Evolutionary conservation across 2,888 invertebrate species (phyloP).

Genomic region (Polyommatus icarus): DNA sequence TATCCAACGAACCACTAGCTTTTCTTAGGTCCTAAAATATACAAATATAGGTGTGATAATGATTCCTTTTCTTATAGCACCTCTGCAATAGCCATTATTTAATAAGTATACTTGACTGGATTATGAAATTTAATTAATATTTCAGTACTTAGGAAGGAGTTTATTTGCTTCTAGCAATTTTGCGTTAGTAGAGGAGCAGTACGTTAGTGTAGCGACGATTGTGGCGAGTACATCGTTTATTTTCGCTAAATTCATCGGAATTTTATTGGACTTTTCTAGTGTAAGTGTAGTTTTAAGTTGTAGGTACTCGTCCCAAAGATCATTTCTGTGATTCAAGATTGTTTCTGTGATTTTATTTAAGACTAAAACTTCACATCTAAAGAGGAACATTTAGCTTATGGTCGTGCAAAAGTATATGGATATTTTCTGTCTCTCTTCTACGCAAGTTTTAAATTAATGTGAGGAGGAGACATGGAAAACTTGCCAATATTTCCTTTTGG

Average conservation of each 20-base stretch:
- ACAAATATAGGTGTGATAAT: background rate
- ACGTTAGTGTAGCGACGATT: slow-evolving; percentile 52
- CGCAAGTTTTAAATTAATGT: background rate
- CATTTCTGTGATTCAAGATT: background rate
- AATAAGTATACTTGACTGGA: background rate
- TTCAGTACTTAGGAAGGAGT: slow-evolving; percentile 32
- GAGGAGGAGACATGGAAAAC: background rate
- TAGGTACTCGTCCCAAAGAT: slow-evolving; percentile 61
- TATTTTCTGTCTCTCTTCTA: background rate
- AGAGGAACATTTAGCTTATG: slow-evolving; percentile 10
- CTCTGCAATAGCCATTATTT: background rate
- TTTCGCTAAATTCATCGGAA: slow-evolving; percentile 70
- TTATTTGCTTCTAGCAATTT: slow-evolving; percentile 23
- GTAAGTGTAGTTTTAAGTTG: slow-evolving; percentile 56
- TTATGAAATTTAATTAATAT: background rate
- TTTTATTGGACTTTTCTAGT: slow-evolving; percentile 61
- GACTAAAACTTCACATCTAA: slow-evolving; percentile 24
- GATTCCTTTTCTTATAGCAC: background rate
- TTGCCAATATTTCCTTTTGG: background rate
- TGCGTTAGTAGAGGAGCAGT: slow-evolving; percentile 32
- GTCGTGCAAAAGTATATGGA: background rate
- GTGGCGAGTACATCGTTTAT: slow-evolving; percentile 72
- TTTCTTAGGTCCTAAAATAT: too few species aligned
- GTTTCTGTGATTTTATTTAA: background rate
- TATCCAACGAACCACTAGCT: too few species aligned